Conservation (phyloP, 2,797 vertebrate genomes). For the Sphenodon punctatus region DNA sequence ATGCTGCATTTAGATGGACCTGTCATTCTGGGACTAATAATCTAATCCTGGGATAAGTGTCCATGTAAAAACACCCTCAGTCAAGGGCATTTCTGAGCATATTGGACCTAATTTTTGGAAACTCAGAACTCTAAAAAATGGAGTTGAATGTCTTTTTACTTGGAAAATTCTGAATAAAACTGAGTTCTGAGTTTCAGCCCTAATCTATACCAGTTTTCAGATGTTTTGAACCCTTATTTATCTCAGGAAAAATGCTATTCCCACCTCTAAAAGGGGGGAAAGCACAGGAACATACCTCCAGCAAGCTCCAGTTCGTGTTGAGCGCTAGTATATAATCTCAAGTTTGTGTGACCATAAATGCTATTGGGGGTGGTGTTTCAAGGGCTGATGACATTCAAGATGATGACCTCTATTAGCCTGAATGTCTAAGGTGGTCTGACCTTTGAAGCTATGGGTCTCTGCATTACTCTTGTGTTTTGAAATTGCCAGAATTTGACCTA, state of each 20-base stretch:
- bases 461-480: background rate
- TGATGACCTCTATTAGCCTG: background rate
- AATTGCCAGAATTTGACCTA: constrained; percentile 7
- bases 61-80: too few species aligned
- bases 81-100: too few species aligned
- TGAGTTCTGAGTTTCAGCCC: too few species aligned
- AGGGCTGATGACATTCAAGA: background rate
- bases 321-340: background rate
- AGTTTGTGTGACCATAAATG: background rate
- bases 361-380: fast-evolving
- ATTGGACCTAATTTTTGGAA: too few species aligned
- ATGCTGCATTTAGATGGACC: too few species aligned
- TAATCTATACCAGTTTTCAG: too few species aligned
- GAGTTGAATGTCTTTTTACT: too few species aligned
- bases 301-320: background rate
- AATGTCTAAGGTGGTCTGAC: background rate
- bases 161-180: too few species aligned
- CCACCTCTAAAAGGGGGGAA: background rate
- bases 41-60: too few species aligned
- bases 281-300: background rate
- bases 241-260: background rate
- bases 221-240: too few species aligned
- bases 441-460: background rate
- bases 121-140: too few species aligned
- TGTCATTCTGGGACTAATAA: too few species aligned